phyloP scores from a whole-genome alignment of 2,797 vertebrate species.

The Danio tinwini region DNA sequence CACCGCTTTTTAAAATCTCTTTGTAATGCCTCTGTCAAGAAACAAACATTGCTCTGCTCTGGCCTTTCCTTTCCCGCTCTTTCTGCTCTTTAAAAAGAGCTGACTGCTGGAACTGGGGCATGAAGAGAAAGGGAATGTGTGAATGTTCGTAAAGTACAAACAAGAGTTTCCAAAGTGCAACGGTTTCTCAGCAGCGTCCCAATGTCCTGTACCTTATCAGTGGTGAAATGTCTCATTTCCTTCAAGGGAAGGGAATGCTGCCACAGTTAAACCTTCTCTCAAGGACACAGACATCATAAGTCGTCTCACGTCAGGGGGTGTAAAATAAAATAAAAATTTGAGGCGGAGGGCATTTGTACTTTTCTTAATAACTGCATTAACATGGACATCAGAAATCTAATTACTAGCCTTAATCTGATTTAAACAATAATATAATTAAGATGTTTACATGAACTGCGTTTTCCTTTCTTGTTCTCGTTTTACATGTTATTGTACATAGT shows the following conservation, averaged over 20 bases:
- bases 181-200: slow-evolving; percentile 14
- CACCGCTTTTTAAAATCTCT: slow-evolving; percentile 54
- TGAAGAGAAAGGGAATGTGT: slow-evolving; percentile 1
- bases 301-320: not conserved
- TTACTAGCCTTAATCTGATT: too few relatives aligned
- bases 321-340: too few relatives aligned
- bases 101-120: slow-evolving; percentile 28
- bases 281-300: slow-evolving; percentile 19
- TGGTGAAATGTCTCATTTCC: not conserved
- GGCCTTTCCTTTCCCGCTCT: not conserved
- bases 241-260: slow-evolving; percentile 14
- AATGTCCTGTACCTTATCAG: not conserved
- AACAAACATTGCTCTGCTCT: slow-evolving; percentile 10
- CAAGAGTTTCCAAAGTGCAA: slow-evolving; percentile 12
- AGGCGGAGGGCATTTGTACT: too few relatives aligned
- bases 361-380: too few relatives aligned
- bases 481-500: too few relatives aligned
- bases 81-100: slow-evolving; percentile 29
- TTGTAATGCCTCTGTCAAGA: slow-evolving; percentile 35
- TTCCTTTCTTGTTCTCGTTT: too few relatives aligned
- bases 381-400: too few relatives aligned
- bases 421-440: too few relatives aligned
- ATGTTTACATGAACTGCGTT: too few relatives aligned
- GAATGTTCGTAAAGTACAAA: slow-evolving; percentile 17
- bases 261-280: slow-evolving; percentile 28